Base-by-base conservation (phyloP, 2,888 invertebrate genomes). In the Tryphoninae sp. region DNA sequence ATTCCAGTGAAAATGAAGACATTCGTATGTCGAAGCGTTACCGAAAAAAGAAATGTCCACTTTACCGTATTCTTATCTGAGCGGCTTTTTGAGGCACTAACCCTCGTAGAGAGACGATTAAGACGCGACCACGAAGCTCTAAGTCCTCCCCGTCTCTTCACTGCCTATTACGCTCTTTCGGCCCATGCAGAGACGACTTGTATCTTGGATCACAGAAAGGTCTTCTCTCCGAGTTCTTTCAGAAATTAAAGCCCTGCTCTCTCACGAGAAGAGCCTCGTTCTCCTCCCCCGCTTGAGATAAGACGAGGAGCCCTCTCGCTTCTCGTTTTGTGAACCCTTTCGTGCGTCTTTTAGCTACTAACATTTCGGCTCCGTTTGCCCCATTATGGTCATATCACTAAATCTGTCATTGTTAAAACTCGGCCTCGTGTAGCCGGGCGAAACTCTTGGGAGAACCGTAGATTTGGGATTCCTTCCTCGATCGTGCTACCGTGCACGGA, bases 401-500 rank as follows among this genome's bases (percentile, higher is more conserved):
- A 84, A 87, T 86, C 87, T 85, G 86, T 86, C 87, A 85, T 84
- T 85, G 86, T 86, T 85, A 84, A 86, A 79, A 77, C 72, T 82
- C 81, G 84, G 59, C 72, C 81, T 19, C 76, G 78, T 79, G 81
- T 79, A 80, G 83, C 84, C 83, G 79, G 83, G 72, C 79, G 67
- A 75, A 79, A 80, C 80, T 84, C 81, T 81, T 81, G 13, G 16
- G n/a, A 61, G 59, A 22, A 33, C 19, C 26, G 16, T 23, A 79
- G 19, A 19, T 84, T 81, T 59, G 71, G 78, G 62, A 75, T 82
- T 78, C 58, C 62, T 65, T 53, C 40, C 68, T 33, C 42, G 16
- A 55, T 19, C 40, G 42, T 69, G 83, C 85, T 83, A 84, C 86
- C 84, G 80, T 83, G 82, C 78, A 72, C 71, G 33, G 22, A 72